phyloP scores from a whole-genome alignment of 2,888 invertebrate species.

The Thelaira solivaga region DNA sequence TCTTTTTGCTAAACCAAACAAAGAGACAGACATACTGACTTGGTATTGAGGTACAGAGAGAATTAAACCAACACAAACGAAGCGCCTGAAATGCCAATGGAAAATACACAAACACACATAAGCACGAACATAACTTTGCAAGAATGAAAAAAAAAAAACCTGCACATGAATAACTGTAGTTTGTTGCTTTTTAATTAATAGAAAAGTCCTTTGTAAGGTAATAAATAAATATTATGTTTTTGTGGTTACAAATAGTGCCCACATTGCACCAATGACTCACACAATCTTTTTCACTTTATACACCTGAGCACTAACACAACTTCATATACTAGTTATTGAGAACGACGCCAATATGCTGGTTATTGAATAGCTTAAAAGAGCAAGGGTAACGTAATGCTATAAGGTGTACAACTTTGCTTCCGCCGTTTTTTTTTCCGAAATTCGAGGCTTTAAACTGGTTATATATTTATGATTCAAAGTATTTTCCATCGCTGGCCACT shows the following conservation, averaged over 20 bases:
- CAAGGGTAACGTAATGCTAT: too few species aligned
- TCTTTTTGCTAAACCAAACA: slow-evolving; percentile 16
- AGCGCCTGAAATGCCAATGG: neutral
- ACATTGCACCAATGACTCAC: slow-evolving; percentile 28
- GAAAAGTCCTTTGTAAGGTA: slow-evolving; percentile 76
- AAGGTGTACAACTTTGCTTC: neutral
- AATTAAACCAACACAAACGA: neutral
- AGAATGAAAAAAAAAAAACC: slow-evolving; percentile 3
- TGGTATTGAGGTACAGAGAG: slow-evolving; percentile 8
- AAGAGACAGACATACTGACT: slow-evolving; percentile 2
- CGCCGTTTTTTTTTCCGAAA: too few species aligned
- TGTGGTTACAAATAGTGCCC: slow-evolving; percentile 66
- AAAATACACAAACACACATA: neutral
- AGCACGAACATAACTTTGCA: neutral
- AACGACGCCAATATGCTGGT: neutral
- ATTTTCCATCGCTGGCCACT: too few species aligned
- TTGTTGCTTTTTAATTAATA: slow-evolving; percentile 77
- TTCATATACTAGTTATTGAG: slow-evolving; percentile 9
- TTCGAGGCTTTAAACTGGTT: too few species aligned
- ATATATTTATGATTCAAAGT: too few species aligned
- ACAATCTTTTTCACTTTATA: neutral
- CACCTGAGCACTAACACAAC: slow-evolving; percentile 3
- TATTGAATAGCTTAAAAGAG: neutral
- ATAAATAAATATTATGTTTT: slow-evolving; percentile 75
- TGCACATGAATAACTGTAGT: slow-evolving; percentile 58